Evolutionary conservation across 2,113 vertebrate genomes (phyloP), one percentile per base, ranked within the genome.

Genomic region (Eulemur macaco): DNA sequence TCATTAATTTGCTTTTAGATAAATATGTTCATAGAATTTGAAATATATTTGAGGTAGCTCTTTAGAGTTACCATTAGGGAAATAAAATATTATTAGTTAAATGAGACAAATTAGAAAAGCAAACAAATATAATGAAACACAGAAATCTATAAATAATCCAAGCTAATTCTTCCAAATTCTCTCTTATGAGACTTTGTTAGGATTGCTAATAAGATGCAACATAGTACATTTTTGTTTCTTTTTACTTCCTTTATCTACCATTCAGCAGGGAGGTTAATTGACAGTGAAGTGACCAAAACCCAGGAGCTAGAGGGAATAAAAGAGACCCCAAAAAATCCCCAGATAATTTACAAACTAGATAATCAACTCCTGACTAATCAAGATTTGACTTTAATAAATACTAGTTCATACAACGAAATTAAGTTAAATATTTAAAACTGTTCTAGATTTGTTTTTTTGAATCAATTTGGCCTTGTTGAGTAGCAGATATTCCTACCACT

Each of bases 391-490:
- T 69, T 89, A 58, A 66, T 93, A 78, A 87, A 73, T 71, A 86
- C 11, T 6, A 17, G 17, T 85, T 86, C 20, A 66, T 18, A 94
- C 1, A 54, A 52, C 60, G 7, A 78, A 68, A 93, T 54, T 58
- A 96, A 85, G 52, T 45, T n/a, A 94, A 88, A 71, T 56, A 73
- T 45, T 31, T 31, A 56, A 91, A 88, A 52, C n/a, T 84, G 23
- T 1, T 80, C 5, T 54, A 58, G 21, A n/a, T 14, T 54, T 83
- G 25, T 91, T 85, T 42, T 74, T 50, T 85, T 47, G n/a, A 80
- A 58, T 80, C 27, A 77, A 2, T 52, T 58, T 88, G 54, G 5
- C 13, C 34, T 88, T 50, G 63, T n/a, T 68, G 54, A 83, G 29
- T 64, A 15, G 10, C 20, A 64, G 27, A 47, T 71, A n/a, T 17